Percentiles rank a stretch among this genome's conserved stretches.
Conservation (phyloP, 2,113 vertebrate species). For the Desmodus rotundus region DNA sequence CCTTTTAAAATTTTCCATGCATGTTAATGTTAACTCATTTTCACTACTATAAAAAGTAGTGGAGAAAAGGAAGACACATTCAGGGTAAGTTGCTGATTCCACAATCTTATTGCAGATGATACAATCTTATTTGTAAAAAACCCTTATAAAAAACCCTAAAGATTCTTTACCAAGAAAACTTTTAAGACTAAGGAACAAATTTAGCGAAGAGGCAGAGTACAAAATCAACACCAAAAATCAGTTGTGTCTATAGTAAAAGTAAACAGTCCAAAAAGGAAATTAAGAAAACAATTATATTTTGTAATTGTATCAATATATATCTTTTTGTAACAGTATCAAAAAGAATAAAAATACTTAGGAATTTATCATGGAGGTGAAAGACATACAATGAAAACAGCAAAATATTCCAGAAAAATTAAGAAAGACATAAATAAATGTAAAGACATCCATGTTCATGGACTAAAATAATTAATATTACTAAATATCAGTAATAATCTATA, state of each 20-base stretch:
- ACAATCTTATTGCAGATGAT: neutral
- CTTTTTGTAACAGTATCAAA: neutral
- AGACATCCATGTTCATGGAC: neutral
- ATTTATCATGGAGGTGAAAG: neutral
- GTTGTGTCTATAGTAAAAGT: neutral
- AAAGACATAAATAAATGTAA: neutral
- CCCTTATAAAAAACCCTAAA: neutral
- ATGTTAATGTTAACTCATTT: neutral
- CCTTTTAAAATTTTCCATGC: neutral
- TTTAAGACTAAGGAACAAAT: neutral
- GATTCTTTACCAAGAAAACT: neutral
- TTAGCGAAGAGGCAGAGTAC: neutral
- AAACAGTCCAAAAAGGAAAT: neutral
- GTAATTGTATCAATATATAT: too few relatives aligned
- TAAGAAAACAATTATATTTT: neutral
- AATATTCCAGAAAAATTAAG: neutral
- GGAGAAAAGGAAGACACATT: neutral
- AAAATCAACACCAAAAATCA: neutral
- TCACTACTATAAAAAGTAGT: neutral
- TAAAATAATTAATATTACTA: neutral
- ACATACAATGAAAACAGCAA: neutral
- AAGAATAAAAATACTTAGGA: neutral
- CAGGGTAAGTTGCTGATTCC: neutral
- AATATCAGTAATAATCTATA: neutral
- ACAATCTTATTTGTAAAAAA: neutral